Base-by-base conservation (phyloP, 2,797 vertebrate species). In the Etheostoma perlongum region DNA sequence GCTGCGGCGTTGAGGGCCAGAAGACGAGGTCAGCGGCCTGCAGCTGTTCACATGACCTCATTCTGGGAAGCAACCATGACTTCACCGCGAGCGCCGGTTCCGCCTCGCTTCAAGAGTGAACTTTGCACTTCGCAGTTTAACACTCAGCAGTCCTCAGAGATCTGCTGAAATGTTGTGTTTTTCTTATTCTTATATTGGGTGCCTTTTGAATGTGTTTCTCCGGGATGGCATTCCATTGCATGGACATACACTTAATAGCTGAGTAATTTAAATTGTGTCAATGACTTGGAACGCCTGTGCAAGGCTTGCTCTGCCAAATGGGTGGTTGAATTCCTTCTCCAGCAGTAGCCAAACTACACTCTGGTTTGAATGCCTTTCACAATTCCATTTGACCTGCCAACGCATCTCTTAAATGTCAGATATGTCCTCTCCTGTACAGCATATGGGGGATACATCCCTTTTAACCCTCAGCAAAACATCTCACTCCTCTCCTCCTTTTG, bases 1-100 rank as follows among this genome's bases (percentile, higher is more conserved):
- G 65, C 81, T 63, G 66, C 79, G 47, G 49, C 49, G 40, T 25
- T 16, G 52, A 60, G 54, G 72, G 79, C 87, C 85, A 69, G 85
- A 74, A 75, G 82, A 80, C 77, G 54, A 83, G 87, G 89, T 90
- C 91, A 89, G 79, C 13, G 69, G 61, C 78, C n/a, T 44, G 82
- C 89, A 92, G 91, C 85, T 91, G 89, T 79, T 78, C 19, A 10
- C 67, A 88, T 90, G 89, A 83, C 83, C 82, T 92, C 91, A 88
- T 86, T 81, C 73, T 67, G 72, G 72, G 68, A 85, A 76, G 90
- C 71, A 65, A 86, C 55, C 77, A 61, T 87, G 88, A 91, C 86
- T 49, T 92, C 87, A 90, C 79, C n/a, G 0, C 12, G 2, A 78
- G 66, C 8, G 58, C 52, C n/a, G 25, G 80, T 79, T 85, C 82